A percentile compares a stretch with the other conserved stretches of the same genome.
phyloP scores from a whole-genome alignment of 2,797 vertebrate species.

The Tapirus indicus region DNA sequence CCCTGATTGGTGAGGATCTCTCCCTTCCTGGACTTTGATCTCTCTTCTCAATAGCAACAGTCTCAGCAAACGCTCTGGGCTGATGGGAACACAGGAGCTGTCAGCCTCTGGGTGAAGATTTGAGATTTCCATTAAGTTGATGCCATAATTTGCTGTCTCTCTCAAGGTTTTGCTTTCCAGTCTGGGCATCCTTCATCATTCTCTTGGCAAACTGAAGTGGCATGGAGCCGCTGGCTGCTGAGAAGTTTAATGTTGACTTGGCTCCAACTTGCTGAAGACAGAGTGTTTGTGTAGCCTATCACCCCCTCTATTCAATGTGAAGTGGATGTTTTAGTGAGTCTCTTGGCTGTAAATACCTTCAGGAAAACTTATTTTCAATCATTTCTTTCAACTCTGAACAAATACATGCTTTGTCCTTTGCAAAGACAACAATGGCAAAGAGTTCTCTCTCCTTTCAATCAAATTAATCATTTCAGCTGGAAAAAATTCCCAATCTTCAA shows the following conservation, averaged over 20 bases:
- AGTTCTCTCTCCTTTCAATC: constrained; percentile 39
- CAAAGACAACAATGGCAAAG: constrained; percentile 51
- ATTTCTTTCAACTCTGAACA: constrained; percentile 70
- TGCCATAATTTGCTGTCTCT: constrained; percentile 68
- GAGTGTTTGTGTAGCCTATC: constrained; percentile 62
- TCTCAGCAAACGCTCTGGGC: not conserved
- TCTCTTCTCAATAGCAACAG: not conserved
- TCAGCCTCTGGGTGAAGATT: constrained; percentile 58
- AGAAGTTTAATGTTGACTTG: constrained; percentile 58
- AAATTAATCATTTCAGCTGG: constrained; percentile 35
- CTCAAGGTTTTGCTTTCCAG: constrained; percentile 55
- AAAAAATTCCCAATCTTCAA: constrained; percentile 4
- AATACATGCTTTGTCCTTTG: constrained; percentile 69
- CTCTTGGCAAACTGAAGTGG: constrained; percentile 64
- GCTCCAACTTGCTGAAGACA: constrained; percentile 54
- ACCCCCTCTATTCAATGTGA: constrained; percentile 13
- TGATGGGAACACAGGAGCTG: not conserved
- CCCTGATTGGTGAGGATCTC: not conserved
- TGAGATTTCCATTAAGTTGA: constrained; percentile 71
- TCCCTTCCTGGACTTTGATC: not conserved
- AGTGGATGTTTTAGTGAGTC: constrained; percentile 54
- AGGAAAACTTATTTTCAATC: constrained; percentile 70
- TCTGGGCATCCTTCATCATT: constrained; percentile 58
- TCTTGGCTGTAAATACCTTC: constrained; percentile 68
- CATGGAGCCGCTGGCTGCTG: constrained; percentile 16